A percentile compares a stretch with the other conserved stretches of the same genome.
phyloP scores from a whole-genome alignment of 2,797 vertebrate species.

The Micropoecilia bifurca region DNA sequence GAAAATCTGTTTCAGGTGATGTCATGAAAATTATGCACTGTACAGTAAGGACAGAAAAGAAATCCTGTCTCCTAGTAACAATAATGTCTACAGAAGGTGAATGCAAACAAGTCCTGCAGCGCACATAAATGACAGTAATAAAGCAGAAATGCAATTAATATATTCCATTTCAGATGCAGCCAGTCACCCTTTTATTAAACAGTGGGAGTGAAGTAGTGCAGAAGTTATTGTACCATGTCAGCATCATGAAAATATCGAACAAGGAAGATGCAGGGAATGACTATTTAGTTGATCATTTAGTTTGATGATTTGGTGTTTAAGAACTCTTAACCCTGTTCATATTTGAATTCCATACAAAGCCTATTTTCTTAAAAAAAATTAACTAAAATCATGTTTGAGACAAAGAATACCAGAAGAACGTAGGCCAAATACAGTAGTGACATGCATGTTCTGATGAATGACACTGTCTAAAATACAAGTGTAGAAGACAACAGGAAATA shows the following conservation, averaged over 20 bases:
- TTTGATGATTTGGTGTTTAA: background rate
- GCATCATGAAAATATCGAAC: background rate
- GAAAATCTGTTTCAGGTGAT: background rate
- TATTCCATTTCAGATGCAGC: background rate
- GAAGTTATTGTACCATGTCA: background rate
- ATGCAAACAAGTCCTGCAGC: conserved; percentile 19
- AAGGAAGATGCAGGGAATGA: background rate
- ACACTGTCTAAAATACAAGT: no score
- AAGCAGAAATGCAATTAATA: background rate
- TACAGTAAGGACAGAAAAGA: conserved; percentile 12
- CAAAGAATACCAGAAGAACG: no score
- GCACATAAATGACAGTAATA: conserved; percentile 5
- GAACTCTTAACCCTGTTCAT: background rate
- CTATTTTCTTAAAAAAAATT: no score
- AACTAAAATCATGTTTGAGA: no score
- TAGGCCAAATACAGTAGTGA: no score
- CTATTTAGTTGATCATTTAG: background rate
- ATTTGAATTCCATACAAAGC: no score
- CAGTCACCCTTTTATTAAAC: no score
- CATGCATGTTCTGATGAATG: no score
- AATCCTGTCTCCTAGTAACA: conserved; percentile 34
- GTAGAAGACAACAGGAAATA: no score
- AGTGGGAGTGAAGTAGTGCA: no score
- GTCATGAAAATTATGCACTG: conserved; percentile 3
- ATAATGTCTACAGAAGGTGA: conserved; percentile 16